Percentiles rank a stretch among this genome's conserved stretches.
Conservation (phyloP, 2,888 invertebrate species). For the Xanthorhoe designata region DNA sequence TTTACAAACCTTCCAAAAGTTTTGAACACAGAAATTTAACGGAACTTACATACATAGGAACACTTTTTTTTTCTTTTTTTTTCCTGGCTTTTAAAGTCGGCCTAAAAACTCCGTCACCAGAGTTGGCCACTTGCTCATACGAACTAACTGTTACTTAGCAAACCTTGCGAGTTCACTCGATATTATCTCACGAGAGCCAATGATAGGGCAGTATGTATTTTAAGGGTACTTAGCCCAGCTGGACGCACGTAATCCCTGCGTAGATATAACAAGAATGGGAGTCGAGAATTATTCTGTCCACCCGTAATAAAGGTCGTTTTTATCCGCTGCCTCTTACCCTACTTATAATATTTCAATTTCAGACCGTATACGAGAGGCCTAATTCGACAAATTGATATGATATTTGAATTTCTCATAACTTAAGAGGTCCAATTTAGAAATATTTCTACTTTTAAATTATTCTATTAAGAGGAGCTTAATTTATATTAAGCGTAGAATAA, state of each 20-base stretch:
- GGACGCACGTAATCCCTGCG: conserved; percentile 53
- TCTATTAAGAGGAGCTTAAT: no score
- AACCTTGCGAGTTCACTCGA: conserved; percentile 2
- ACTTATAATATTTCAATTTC: conserved; percentile 33
- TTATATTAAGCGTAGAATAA: no score
- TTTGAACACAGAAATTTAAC: no score
- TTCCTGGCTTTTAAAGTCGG: no score
- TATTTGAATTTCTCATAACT: conserved; percentile 2
- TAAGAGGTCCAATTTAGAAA: background rate
- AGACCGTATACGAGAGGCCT: conserved; percentile 1
- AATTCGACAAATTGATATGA: conserved; percentile 7
- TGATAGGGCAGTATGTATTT: conserved; percentile 45
- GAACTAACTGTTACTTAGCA: no score
- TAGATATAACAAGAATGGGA: conserved; percentile 51
- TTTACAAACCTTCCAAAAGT: no score
- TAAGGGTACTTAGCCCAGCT: conserved; percentile 47
- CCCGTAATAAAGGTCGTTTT: conserved; percentile 46
- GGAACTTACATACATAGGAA: no score
- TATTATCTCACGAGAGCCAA: conserved; percentile 14
- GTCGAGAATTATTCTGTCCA: conserved; percentile 47
- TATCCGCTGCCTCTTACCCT: conserved; percentile 35
- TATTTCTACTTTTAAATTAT: no score
- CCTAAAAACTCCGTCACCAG: no score
- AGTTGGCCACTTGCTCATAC: no score
- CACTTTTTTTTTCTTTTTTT: no score